Percentiles rank a stretch among this genome's conserved stretches.
Evolutionary conservation across 2,888 invertebrate genomes (phyloP).

Genomic region (Xylocampa areola): DNA sequence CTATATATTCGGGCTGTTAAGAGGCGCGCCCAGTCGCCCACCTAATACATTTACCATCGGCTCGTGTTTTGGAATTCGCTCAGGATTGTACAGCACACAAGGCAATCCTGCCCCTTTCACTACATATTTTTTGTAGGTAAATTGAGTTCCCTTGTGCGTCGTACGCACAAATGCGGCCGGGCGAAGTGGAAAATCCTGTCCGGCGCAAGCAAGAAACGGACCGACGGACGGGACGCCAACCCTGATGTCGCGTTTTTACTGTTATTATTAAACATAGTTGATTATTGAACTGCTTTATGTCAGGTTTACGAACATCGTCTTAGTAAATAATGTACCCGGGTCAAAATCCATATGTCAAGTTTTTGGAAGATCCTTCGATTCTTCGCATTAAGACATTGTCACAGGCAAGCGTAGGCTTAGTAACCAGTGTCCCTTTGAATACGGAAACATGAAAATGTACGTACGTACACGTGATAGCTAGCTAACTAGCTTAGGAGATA

Average conservation of each 20-base stretch:
- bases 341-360: no score
- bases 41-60: conserved; percentile 57
- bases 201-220: conserved; percentile 70
- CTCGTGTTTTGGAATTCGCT: conserved; percentile 55
- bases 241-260: conserved; percentile 77
- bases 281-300: conserved; percentile 49
- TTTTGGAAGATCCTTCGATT: no score
- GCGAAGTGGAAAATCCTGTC: conserved; percentile 81
- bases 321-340: not conserved
- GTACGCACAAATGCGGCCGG: conserved; percentile 75
- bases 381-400: no score
- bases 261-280: conserved; percentile 56
- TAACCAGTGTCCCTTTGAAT: no score
- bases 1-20: conserved; percentile 41
- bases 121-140: conserved; percentile 81
- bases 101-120: conserved; percentile 67
- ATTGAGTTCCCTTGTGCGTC: conserved; percentile 83
- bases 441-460: no score
- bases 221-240: conserved; percentile 59
- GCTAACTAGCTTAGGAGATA: no score
- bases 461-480: no score
- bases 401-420: no score
- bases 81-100: conserved; percentile 60
- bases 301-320: conserved; percentile 22
- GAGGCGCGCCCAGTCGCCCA: conserved; percentile 44